Conservation (phyloP, 2,888 invertebrate species). For the Eilema caniola region DNA sequence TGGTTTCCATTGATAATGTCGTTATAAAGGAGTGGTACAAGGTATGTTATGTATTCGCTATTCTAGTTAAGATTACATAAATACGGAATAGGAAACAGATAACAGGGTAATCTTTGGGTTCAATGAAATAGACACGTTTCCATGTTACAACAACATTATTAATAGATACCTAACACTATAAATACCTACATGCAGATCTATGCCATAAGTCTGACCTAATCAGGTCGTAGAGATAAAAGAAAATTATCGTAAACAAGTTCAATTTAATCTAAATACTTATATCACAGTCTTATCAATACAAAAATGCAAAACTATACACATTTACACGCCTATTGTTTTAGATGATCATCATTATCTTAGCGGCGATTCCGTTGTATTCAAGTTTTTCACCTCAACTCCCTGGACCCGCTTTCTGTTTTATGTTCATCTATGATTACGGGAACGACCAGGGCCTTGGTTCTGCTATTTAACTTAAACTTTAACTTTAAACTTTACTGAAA, state of each 20-base stretch:
- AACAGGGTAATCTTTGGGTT: not conserved
- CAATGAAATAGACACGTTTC: constrained; percentile 23
- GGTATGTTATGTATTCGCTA: not conserved
- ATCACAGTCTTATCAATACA: constrained; percentile 51
- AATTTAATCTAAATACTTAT: constrained; percentile 32
- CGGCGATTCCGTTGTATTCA: not conserved
- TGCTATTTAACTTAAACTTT: too few relatives aligned
- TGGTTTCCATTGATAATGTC: too few relatives aligned
- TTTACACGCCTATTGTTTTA: not conserved
- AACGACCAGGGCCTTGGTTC: too few relatives aligned
- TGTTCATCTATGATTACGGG: too few relatives aligned
- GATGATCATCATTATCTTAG: not conserved
- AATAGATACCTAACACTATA: constrained; percentile 22
- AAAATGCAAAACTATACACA: constrained; percentile 20
- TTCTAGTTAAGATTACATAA: not conserved
- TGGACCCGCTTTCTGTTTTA: not conserved
- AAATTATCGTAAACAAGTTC: constrained; percentile 31
- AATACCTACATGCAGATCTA: not conserved
- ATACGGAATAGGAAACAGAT: not conserved
- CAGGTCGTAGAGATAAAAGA: not conserved
- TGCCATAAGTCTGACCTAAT: not conserved
- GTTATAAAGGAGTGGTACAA: too few relatives aligned
- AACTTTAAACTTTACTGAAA: too few relatives aligned
- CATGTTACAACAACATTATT: constrained; percentile 22
- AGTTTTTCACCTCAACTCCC: not conserved